phyloP scores from a whole-genome alignment of 1,140 invertebrate species.

The Eumaeus atala region DNA sequence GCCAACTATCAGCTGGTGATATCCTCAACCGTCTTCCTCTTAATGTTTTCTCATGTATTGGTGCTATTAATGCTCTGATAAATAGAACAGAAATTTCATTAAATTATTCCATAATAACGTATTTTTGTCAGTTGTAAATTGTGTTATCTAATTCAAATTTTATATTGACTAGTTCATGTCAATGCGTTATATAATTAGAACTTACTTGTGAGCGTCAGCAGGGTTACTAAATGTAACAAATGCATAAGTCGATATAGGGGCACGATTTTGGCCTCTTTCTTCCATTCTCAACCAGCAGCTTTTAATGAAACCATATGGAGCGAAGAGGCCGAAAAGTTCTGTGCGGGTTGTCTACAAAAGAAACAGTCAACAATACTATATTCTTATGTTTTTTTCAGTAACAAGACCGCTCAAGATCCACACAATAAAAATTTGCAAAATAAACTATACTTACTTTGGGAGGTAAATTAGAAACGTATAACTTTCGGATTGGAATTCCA shows the following conservation, averaged over 20 bases:
- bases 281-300: constrained; percentile 53
- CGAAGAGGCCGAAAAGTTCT: constrained; percentile 52
- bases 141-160: neutral
- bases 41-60: constrained; percentile 46
- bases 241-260: constrained; percentile 41
- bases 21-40: constrained; percentile 46
- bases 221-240: constrained; percentile 56
- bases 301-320: constrained; percentile 54
- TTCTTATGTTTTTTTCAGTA: neutral
- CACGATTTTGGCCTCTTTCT: constrained; percentile 36
- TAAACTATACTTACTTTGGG: constrained; percentile 43
- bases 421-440: neutral
- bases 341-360: constrained; percentile 40
- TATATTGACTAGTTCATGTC: no score
- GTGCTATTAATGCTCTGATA: constrained; percentile 53
- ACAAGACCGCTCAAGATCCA: neutral
- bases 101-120: neutral
- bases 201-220: constrained; percentile 53
- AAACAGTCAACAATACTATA: neutral
- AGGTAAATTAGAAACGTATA: constrained; percentile 63
- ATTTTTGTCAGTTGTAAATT: neutral
- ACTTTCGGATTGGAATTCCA: constrained; percentile 65
- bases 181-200: constrained; percentile 4
- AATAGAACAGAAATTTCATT: constrained; percentile 4
- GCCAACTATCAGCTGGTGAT: constrained; percentile 64